Evolutionary conservation across 2,797 vertebrate species (phyloP).

Genomic region (Urosaurus nigricauda): DNA sequence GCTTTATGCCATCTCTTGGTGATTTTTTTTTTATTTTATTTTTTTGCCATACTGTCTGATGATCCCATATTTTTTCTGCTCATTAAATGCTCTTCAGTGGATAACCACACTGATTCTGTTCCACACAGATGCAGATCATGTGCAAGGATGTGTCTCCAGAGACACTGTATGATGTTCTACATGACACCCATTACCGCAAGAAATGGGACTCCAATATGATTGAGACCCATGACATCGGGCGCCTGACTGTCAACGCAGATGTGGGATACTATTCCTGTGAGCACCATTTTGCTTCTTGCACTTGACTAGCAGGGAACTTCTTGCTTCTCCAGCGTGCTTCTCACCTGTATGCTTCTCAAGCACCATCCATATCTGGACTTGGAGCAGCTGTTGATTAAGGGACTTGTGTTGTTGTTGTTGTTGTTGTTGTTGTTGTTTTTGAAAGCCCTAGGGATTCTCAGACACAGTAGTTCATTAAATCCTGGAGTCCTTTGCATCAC

Average conservation of each 20-base stretch:
- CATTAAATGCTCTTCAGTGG: not conserved
- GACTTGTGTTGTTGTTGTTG: too few species aligned
- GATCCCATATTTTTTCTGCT: not conserved
- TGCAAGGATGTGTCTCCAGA: constrained; percentile 86
- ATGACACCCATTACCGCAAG: constrained; percentile 85
- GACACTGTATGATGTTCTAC: constrained; percentile 86
- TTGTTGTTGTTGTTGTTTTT: not conserved
- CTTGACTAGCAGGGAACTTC: not conserved
- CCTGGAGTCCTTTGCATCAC: not conserved
- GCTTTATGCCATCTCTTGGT: not conserved
- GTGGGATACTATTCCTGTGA: constrained; percentile 90
- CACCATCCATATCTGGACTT: not conserved
- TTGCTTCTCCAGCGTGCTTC: not conserved
- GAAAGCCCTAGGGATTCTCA: not conserved
- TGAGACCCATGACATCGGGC: constrained; percentile 88
- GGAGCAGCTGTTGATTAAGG: not conserved
- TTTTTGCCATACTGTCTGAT: not conserved
- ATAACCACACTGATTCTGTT: rapidly evolving
- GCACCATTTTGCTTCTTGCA: constrained; percentile 22
- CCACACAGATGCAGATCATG: constrained; percentile 84
- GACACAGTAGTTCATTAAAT: not conserved
- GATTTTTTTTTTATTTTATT: too few species aligned
- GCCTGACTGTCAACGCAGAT: constrained; percentile 86
- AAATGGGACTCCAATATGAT: constrained; percentile 91
- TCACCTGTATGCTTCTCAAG: not conserved